Evolutionary conservation across 2,888 invertebrate genomes (phyloP), one percentile per base, ranked within the genome.

Genomic region (Protula sp.): DNA sequence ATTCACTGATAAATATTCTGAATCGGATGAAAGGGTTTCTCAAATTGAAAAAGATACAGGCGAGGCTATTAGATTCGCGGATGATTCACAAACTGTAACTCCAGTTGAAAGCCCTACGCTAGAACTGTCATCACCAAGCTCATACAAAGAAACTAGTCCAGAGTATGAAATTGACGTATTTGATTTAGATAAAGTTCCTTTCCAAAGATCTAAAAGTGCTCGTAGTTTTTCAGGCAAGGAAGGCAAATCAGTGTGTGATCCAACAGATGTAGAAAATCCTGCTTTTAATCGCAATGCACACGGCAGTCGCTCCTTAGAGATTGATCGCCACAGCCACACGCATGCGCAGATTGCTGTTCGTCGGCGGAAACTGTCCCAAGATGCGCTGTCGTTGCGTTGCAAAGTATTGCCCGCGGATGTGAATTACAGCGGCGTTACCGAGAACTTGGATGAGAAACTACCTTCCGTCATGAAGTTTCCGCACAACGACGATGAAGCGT

Each of bases 61-160:
- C 9, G 19, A 38, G 9, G 19, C 38, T 14, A 19, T 14, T 14
- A 38, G 19, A 9, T 14, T 14, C 9, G 38, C 9, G 38, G 38
- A 38, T 19, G 19, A 19, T 19, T 38, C 38, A 38, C 9, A 19
- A 38, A 38, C 9, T 9, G 19, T 14, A 19, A 50, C 50, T 24
- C n/a, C 45, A n/a, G 9, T 38, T 9, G 9, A 38, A 38, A 22
- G 50, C 24, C 9, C 50, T 22, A 5, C 5, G 50, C 24, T 24
- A 22, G 50, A 50, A n/a, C 5, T 50, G 50, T 50, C 50, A 5
- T 62, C 61, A 5, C 55, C 60, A 19, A 64, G 64, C 51, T 64
- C 64, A 9, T 64, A 64, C 38, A 64, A 64, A 38, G 64, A 64
- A 53, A 64, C 64, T 14, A 64, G 64, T 50, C 64, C 64, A 0